Base-by-base conservation (phyloP, 2,797 vertebrate genomes). In the Zenarchopterus dispar region DNA sequence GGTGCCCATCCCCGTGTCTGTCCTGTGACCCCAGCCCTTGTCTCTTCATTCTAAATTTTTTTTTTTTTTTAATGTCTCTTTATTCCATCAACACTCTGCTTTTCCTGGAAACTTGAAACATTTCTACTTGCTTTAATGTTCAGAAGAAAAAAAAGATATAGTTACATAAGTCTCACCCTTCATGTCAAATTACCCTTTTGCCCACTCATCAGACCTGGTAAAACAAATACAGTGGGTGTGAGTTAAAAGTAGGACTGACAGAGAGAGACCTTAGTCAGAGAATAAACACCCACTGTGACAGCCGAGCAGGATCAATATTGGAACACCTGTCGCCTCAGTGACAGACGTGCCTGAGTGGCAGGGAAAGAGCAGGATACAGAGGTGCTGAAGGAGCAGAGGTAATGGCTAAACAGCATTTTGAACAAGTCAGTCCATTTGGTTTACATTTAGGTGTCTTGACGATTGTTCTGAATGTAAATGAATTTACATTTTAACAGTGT, bases 241-340 rank as follows among this genome's bases (percentile, higher is more conserved):
- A 78, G 28, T 24, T 9, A 13, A 56, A 51, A 28, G 16, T 39
- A 5, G 42, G 23, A 41, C 50, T 23, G 64, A 71, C 44, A 69
- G 36, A 62, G 54, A 77, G 68, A 70, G 16, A 62, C 66, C 36
- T 39, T 15, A 39, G 51, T 56, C 44, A 22, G 63, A 80, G 54
- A 72, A 86, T 75, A 86, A 89, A 88, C 79, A 81, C 47, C 41
- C 19, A 15, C 52, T 15, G 28, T 80, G 86, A 89, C 84, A 84
- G 79, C 50, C 78, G 50, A 61, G 57, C 19, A 77, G 51, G 77
- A 85, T 81, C 89, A 91, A 92, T 89, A 89, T 88, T 91, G 85
- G 85, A 89, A 89, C 90, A 91, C 85, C 88, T 92, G 89, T 62
- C 15, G 51, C 48, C 47, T 66, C 43, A 58, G 50, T 54, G 79